Conservation (phyloP, 2,888 invertebrate species). For the Tachina fera region DNA sequence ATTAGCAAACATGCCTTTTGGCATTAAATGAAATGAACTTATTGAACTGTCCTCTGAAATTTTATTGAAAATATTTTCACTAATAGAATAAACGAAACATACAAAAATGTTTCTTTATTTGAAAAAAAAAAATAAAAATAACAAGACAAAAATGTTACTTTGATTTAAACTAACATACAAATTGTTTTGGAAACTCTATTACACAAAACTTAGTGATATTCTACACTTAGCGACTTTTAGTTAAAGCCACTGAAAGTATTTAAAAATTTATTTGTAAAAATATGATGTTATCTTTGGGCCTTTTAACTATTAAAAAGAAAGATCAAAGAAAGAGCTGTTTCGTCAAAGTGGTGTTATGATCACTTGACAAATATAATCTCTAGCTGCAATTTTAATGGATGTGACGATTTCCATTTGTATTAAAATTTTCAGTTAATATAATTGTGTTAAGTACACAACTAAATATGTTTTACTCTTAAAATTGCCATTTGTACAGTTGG, state of each 20-base stretch:
- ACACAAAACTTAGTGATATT: constrained; percentile 33
- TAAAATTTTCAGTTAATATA: no score
- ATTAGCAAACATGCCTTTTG: constrained; percentile 62
- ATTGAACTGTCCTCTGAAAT: constrained; percentile 62
- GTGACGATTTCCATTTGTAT: no score
- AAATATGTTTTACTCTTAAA: no score
- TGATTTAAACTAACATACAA: constrained; percentile 62
- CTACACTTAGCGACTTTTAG: constrained; percentile 17
- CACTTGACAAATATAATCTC: no score
- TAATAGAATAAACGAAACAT: constrained; percentile 55
- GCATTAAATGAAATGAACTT: constrained; percentile 60
- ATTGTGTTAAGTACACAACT: no score
- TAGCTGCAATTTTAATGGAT: no score
- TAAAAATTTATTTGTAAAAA: neutral
- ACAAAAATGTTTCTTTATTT: constrained; percentile 50
- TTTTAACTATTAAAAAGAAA: no score
- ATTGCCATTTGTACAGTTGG: no score
- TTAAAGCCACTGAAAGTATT: constrained; percentile 1
- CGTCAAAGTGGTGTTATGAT: no score
- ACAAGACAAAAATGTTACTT: constrained; percentile 30
- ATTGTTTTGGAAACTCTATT: constrained; percentile 65
- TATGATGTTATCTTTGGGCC: no score
- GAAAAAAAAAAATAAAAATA: neutral
- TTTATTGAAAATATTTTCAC: constrained; percentile 46
- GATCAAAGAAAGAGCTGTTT: no score